A percentile compares a stretch with the other conserved stretches of the same genome.
phyloP scores from a whole-genome alignment of 2,113 vertebrate species.

The Mesoclemmys tuberculata region DNA sequence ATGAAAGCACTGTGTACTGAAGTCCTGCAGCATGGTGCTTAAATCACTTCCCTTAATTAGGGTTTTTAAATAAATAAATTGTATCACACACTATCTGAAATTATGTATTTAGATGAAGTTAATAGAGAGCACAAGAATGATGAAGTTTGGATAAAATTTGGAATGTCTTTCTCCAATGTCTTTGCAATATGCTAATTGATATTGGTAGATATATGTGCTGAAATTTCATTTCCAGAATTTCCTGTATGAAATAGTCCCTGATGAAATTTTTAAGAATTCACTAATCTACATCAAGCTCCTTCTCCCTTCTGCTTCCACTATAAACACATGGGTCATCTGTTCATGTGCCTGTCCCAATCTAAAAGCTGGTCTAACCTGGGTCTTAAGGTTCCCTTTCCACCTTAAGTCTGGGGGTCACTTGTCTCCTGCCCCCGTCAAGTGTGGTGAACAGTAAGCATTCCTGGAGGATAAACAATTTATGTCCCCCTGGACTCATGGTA shows the following conservation, averaged over 20 bases:
- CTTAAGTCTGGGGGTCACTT: neutral
- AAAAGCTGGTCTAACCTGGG: neutral
- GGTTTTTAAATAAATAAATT: conserved; percentile 52
- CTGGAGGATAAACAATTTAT: no score
- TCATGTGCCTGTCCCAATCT: neutral
- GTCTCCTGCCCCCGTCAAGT: neutral
- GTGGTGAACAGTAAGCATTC: neutral
- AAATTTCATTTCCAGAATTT: conserved; percentile 56
- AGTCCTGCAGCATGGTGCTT: conserved; percentile 42
- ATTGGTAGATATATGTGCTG: conserved; percentile 44
- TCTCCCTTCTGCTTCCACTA: neutral
- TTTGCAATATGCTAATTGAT: conserved; percentile 51
- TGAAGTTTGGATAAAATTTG: conserved; percentile 6
- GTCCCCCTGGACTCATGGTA: neutral
- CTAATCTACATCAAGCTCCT: neutral
- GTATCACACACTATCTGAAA: conserved; percentile 45
- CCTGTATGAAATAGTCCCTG: neutral
- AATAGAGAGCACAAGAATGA: conserved; percentile 41
- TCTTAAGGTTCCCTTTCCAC: neutral
- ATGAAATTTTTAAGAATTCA: neutral
- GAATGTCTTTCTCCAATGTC: conserved; percentile 1
- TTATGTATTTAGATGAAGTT: conserved; percentile 36
- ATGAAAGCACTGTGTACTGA: conserved; percentile 45
- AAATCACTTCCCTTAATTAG: conserved; percentile 59
- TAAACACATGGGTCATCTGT: neutral